Percentiles rank a stretch among this genome's conserved stretches.
phyloP scores from a whole-genome alignment of 2,113 vertebrate species.

The Pseudopodoces humilis region DNA sequence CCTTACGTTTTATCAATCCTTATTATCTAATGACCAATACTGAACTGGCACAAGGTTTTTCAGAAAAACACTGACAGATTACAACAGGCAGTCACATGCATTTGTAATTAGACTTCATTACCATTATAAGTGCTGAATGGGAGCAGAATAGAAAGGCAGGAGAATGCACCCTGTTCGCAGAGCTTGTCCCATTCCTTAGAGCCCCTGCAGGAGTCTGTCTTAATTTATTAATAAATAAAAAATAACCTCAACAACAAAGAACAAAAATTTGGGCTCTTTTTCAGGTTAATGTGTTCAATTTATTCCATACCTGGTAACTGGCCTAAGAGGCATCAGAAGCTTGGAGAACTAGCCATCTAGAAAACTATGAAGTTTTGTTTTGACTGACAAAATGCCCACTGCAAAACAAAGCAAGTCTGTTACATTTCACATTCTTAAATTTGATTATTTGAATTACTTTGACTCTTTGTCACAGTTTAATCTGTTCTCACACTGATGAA shows the following conservation, averaged over 20 bases:
- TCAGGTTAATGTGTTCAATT: not conserved
- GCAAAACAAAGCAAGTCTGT: not conserved
- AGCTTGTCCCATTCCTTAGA: not conserved
- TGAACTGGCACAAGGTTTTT: constrained; percentile 74
- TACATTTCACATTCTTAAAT: not conserved
- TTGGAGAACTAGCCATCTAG: not conserved
- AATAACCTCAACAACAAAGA: not conserved
- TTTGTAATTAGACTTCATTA: constrained; percentile 91
- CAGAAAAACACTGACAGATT: constrained; percentile 74
- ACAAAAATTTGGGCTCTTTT: not conserved
- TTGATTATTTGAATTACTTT: not conserved
- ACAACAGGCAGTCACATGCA: constrained; percentile 78
- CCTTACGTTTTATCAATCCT: constrained; percentile 84
- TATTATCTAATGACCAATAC: constrained; percentile 87
- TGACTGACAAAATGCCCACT: not conserved
- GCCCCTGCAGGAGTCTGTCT: not conserved
- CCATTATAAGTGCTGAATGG: constrained; percentile 82
- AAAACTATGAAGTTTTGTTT: not conserved
- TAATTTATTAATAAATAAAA: not conserved
- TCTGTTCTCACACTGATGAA: not conserved
- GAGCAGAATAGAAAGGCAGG: constrained; percentile 44
- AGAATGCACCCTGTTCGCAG: not conserved
- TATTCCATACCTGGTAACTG: not conserved
- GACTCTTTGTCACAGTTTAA: not conserved
- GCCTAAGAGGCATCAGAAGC: not conserved